Evolutionary conservation across 53 echinoderm and acorn worm species (phyloP), one percentile per base, ranked within the genome.

Genomic region (Patiria pectinifera): DNA sequence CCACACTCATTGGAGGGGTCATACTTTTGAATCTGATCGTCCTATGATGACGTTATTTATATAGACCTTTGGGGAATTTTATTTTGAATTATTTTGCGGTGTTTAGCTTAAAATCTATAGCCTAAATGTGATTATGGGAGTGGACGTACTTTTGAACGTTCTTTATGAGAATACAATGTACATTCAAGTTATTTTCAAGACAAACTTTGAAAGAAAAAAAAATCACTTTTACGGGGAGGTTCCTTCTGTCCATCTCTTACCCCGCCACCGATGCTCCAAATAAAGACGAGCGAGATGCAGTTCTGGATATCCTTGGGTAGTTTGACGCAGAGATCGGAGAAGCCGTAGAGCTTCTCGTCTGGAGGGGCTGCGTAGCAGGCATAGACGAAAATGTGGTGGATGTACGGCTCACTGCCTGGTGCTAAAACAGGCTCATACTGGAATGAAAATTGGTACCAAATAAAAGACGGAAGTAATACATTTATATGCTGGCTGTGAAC

Each of bases 231-330:
- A 23, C 8, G 24, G 21, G 9, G 22, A 9, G 74, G 22, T 23
- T n/a, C 35, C 35, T 1, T 35, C 19, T 74, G 9, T 23, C 24
- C 1, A 22, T 23, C 9, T 16, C 87, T 72, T 49, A 93, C 93
- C 81, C 80, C 87, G 19, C 82, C 87, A 9, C 93, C 93, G 48
- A 87, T 69, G 8, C 87, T 82, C 93, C 93, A 93, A 25, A 76
- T 48, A 19, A 87, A 85, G 2, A 93, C 77, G 25, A 87, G 19
- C 4, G 80, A 69, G 66, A 49, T 47, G 53, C 93, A 93, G 48
- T 69, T 83, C 12, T 80, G 62, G 10, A 93, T 48, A 49, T 87
- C 87, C 45, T 80, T 78, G 16, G 93, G 87, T n/a, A 93, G 80
- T 26, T 83, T 93, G 2, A 80, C 22, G 45, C 93, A 87, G 59